Percentiles rank a stretch among this genome's conserved stretches.
phyloP scores from a whole-genome alignment of 1,140 invertebrate species.

The Drosophila carrolli region DNA sequence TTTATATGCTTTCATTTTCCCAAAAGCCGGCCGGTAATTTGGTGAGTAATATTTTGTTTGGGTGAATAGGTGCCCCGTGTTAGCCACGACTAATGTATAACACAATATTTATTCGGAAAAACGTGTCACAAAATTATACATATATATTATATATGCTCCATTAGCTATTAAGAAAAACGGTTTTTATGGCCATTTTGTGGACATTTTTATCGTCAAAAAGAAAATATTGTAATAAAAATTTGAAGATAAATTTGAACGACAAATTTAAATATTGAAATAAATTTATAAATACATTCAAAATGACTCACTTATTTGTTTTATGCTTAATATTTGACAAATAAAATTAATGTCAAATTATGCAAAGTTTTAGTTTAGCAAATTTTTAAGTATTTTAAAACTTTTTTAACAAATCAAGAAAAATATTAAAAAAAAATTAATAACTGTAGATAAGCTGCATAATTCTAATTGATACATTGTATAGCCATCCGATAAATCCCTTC shows the following conservation, averaged over 20 bases:
- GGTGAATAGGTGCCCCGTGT: constrained; percentile 8
- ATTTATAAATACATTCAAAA: too few species aligned
- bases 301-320: too few species aligned
- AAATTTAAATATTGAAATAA: neutral
- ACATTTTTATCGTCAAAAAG: constrained; percentile 20
- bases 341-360: too few species aligned
- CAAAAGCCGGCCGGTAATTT: constrained; percentile 74
- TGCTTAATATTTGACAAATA: too few species aligned
- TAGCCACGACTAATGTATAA: constrained; percentile 17
- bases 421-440: neutral
- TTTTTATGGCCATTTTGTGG: constrained; percentile 43
- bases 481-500: neutral
- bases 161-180: constrained; percentile 48
- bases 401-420: too few species aligned
- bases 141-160: constrained; percentile 20
- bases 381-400: too few species aligned
- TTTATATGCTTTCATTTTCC: constrained; percentile 14
- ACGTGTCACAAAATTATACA: constrained; percentile 46
- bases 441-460: too few species aligned
- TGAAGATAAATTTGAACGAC: neutral
- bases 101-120: constrained; percentile 6
- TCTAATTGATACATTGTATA: too few species aligned
- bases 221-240: neutral
- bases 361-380: too few species aligned
- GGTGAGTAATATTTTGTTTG: constrained; percentile 53